Base-by-base conservation (phyloP, 2,797 vertebrate species). In the Tangara arthus region DNA sequence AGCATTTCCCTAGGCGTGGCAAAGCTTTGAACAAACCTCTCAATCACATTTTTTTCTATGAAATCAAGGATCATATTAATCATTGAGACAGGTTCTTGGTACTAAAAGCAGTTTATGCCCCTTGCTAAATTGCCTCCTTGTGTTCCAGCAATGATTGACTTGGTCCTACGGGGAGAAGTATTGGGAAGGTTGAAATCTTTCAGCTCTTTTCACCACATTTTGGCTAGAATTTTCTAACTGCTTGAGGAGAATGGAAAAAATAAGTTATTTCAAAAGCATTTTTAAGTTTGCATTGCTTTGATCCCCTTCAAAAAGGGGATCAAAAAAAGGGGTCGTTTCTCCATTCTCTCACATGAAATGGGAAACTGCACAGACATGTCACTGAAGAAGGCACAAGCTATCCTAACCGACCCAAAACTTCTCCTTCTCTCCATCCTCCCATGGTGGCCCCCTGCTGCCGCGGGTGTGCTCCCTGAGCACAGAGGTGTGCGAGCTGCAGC, bases 1-100 rank as follows among this genome's bases (percentile, higher is more conserved):
- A 87, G 69, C 87, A 92, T 93, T 95, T 92, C 82, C 69, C 6
- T 47, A 94, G 93, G 95, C 0, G 68, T 77, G 78, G 89, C 91
- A 78, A 75, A 69, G 37, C 71, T 91, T n/a, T 81, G 89, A 90
- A 79, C 35, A 68, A 78, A 77, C 37, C 8, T 73, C 77, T 77
- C 41, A 91, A 91, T 89, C 47, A 34, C 41, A 3, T 35, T 72
- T 80, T 79, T 76, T 75, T 22, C 8, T 41, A 42, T 23, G 30
- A 37, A 71, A 4, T 41, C 65, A 78, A 87, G 50, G 50, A 50
- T 32, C 30, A 0, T 10, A 35, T 55, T 42, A 77, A 39, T 73
- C 39, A 61, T 1, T 44, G 53, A 85, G 59, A 59, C 21, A 47
- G 4, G 5, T 10, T 41, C 47, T 81, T 59, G 37, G 44, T 41